phyloP scores from a whole-genome alignment of 2,113 vertebrate genomes.

The Terrapene triunguis region DNA sequence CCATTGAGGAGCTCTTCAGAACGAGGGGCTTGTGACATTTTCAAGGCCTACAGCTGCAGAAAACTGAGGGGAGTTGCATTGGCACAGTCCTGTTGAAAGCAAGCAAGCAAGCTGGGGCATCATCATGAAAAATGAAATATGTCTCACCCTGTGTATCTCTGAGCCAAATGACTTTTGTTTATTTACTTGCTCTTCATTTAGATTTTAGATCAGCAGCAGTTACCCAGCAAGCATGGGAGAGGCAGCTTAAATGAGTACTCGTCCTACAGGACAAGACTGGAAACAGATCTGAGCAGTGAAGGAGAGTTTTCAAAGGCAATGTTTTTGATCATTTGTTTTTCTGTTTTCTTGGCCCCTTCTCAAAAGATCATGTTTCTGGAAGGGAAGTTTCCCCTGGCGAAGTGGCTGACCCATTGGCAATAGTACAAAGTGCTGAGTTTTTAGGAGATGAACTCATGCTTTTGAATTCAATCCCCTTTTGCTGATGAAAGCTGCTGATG shows the following conservation, averaged over 20 bases:
- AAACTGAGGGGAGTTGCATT: background rate
- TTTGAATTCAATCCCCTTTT: constrained; percentile 33
- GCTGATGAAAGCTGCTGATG: constrained; percentile 61
- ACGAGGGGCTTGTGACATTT: background rate
- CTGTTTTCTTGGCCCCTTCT: constrained; percentile 69
- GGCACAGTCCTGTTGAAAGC: background rate
- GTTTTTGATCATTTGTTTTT: constrained; percentile 71
- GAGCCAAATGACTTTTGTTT: background rate
- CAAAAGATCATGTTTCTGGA: constrained; percentile 70
- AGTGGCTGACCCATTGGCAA: constrained; percentile 60
- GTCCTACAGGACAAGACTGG: constrained; percentile 1
- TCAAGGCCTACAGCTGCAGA: background rate
- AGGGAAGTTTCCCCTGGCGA: constrained; percentile 73
- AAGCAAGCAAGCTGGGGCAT: background rate
- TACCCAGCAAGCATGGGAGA: background rate
- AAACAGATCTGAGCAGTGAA: constrained; percentile 22
- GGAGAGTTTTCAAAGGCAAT: constrained; percentile 39
- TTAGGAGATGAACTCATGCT: constrained; percentile 76
- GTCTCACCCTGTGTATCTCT: background rate
- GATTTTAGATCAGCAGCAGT: constrained; percentile 24
- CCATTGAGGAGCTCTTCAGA: background rate
- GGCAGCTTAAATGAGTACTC: background rate
- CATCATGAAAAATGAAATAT: background rate
- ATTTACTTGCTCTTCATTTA: background rate
- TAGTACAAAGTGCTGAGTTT: constrained; percentile 54